phyloP scores from a whole-genome alignment of 2,888 invertebrate genomes.

The Macropis europaea region DNA sequence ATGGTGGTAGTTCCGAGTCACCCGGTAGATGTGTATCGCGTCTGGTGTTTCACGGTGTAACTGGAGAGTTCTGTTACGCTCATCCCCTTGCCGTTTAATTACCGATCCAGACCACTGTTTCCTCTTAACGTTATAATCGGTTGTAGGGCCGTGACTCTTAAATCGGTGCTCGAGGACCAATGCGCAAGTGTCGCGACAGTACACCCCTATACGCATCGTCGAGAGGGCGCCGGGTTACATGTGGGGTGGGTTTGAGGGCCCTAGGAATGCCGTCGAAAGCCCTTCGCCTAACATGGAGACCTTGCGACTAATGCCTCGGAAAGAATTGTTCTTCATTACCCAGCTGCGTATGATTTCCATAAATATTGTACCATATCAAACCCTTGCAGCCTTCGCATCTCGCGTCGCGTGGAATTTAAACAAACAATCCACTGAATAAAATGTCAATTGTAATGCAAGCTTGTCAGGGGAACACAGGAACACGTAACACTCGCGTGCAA shows the following conservation, averaged over 20 bases:
- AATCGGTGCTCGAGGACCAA: slow-evolving; percentile 61
- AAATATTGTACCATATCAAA: no score
- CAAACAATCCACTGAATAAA: no score
- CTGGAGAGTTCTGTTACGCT: slow-evolving; percentile 4
- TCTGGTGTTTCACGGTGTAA: neutral
- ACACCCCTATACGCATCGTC: slow-evolving; percentile 68
- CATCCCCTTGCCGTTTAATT: slow-evolving; percentile 47
- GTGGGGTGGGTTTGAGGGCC: slow-evolving; percentile 52
- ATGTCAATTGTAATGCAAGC: slow-evolving; percentile 7
- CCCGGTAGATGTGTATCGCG: neutral
- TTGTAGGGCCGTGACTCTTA: slow-evolving; percentile 56
- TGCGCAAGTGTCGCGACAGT: slow-evolving; percentile 70
- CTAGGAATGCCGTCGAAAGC: slow-evolving; percentile 55
- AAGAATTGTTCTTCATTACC: slow-evolving; percentile 67
- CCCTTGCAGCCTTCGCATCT: neutral
- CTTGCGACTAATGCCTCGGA: slow-evolving; percentile 68
- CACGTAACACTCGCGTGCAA: slow-evolving; percentile 33
- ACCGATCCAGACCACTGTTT: slow-evolving; percentile 53
- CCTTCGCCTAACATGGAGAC: slow-evolving; percentile 40
- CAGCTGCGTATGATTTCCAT: neutral
- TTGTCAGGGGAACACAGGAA: slow-evolving; percentile 28
- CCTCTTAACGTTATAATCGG: slow-evolving; percentile 60
- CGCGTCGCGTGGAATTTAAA: no score
- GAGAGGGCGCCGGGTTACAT: slow-evolving; percentile 51
- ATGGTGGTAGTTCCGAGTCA: no score